A percentile compares a stretch with the other conserved stretches of the same genome.
Conservation (phyloP, 1,140 invertebrate species). For the Phymorhynchus buccinoides region DNA sequence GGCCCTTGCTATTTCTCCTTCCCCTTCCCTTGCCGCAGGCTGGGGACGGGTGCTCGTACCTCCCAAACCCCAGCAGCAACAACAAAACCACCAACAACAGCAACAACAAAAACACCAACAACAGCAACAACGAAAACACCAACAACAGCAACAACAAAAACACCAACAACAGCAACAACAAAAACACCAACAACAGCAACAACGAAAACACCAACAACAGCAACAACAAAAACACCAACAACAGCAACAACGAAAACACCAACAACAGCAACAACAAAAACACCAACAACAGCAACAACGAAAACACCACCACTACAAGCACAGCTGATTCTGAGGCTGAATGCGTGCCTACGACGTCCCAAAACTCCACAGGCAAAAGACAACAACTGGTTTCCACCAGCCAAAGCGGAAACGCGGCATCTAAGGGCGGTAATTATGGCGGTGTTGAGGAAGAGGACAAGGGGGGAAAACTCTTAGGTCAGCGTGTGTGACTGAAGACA, state of each 20-base stretch:
- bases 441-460: not conserved
- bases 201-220: no score
- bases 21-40: conserved; percentile 39
- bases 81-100: not conserved
- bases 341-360: not conserved
- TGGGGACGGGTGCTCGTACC: conserved; percentile 15
- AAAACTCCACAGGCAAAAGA: conserved; percentile 3
- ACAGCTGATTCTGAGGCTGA: not conserved
- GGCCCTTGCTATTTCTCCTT: conserved; percentile 36
- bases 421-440: not conserved
- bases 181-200: not conserved
- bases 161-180: not conserved
- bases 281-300: not conserved
- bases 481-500: not conserved
- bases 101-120: not conserved
- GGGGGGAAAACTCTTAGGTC: not conserved
- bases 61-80: not conserved
- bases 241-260: no score
- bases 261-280: not conserved
- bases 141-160: not conserved
- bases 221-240: not conserved
- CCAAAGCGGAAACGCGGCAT: conserved; percentile 12
- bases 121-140: not conserved
- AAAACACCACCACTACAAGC: not conserved
- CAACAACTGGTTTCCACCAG: not conserved